Conservation (phyloP, 1,140 invertebrate genomes). For the Hyles euphorbiae region DNA sequence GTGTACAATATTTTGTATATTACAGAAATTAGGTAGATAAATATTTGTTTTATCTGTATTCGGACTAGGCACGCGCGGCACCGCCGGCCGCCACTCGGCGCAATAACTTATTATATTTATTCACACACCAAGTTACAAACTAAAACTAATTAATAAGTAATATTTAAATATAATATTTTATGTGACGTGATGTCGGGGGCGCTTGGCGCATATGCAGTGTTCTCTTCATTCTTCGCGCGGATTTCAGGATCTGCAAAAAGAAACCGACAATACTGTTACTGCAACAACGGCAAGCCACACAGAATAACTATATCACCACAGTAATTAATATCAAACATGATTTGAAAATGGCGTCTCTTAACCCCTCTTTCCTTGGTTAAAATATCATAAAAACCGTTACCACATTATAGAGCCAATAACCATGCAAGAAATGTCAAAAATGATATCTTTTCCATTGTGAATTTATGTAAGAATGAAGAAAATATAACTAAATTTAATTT, state of each 20-base stretch:
- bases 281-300: no score
- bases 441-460: no score
- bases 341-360: not conserved
- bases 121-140: slow-evolving; percentile 70
- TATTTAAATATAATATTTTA: slow-evolving; percentile 53
- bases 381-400: no score
- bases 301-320: no score
- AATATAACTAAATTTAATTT: no score
- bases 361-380: no score
- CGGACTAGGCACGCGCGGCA: slow-evolving; percentile 66
- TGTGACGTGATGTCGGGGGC: slow-evolving; percentile 43
- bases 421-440: no score
- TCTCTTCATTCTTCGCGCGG: slow-evolving; percentile 39
- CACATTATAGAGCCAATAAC: no score
- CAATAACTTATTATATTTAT: slow-evolving; percentile 70
- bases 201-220: slow-evolving; percentile 46
- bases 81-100: slow-evolving; percentile 51
- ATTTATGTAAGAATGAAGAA: no score
- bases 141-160: slow-evolving; percentile 69
- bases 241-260: slow-evolving; percentile 60
- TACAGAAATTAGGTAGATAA: slow-evolving; percentile 66
- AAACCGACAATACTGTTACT: slow-evolving; percentile 8
- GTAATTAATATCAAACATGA: not conserved
- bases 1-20: slow-evolving; percentile 59
- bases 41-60: slow-evolving; percentile 66